Base-by-base conservation (phyloP, 2,888 invertebrate species). In the Crossocerus cetratus region DNA sequence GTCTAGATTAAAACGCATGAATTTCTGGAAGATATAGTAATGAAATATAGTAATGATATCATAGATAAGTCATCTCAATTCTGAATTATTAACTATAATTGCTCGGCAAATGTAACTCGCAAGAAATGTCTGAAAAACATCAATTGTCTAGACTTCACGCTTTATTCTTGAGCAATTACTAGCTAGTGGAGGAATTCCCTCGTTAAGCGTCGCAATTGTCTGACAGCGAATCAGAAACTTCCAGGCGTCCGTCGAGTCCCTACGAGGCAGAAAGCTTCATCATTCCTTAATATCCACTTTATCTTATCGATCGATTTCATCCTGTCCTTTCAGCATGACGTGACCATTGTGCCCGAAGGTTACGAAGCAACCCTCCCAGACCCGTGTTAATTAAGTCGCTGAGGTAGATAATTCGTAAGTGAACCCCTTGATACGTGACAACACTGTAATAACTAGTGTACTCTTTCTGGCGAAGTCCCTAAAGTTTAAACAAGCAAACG, bases 221-320 rank as follows among this genome's bases (percentile, higher is more conserved):
- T 44, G 59, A 49, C 69, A 75, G 53, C 60, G 32, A 42, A 71
- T 53, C 54, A 62, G 56, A 73, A 61, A 71, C 69, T 67, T 66
- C 16, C 60, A 20, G 14, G 66, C 49, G 59, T 64, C 54, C 65
- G 55, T 55, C 49, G 32, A 32, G 22, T 55, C 21, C 55, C 69
- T 63, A 67, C 32, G 57, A 68, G 57, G 20, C 65, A 44, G 54
- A 55, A 55, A 72, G 57, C 61, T 67, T 69, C 63, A n/a, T 69
- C 42, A 20, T 23, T 44, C 63, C 54, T 66, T 74, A 62, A 65
- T 65, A 65, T 18, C 43, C 60, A 59, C 44, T 60, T 74, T 71
- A 66, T 69, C 72, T n/a, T 20, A 16, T 20, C 72, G 67, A 77
- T 69, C 69, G 69, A 77, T 72, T 45, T 49, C 59, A 18, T 42